A percentile compares a stretch with the other conserved stretches of the same genome.
Conservation (phyloP, 1,140 invertebrate species). For the Venustaconcha ellipsiformis region DNA sequence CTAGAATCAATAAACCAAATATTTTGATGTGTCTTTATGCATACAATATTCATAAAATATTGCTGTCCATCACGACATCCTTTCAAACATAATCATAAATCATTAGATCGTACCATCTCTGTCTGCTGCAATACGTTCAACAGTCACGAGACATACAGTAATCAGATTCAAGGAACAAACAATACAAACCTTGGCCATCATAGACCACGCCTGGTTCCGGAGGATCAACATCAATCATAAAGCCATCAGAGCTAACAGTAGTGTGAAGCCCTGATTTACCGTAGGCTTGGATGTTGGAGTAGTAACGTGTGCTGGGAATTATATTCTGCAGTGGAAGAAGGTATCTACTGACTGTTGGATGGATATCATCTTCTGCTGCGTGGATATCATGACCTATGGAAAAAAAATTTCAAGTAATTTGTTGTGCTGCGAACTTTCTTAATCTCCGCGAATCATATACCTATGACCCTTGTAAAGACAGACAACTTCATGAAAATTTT, state of each 20-base stretch:
- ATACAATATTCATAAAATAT: not conserved
- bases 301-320: slow-evolving; percentile 19
- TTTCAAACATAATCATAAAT: not conserved
- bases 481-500: too few relatives aligned
- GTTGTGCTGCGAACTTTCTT: not conserved
- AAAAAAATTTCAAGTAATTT: not conserved
- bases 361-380: not conserved
- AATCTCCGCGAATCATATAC: too few relatives aligned
- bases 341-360: not conserved
- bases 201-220: slow-evolving; percentile 26
- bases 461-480: not conserved
- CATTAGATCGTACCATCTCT: not conserved
- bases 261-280: slow-evolving; percentile 25
- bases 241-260: slow-evolving; percentile 30
- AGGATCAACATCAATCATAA: slow-evolving; percentile 24
- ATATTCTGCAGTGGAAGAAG: slow-evolving; percentile 8
- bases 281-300: slow-evolving; percentile 22
- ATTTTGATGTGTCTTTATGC: not conserved
- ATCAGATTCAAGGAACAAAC: too few relatives aligned
- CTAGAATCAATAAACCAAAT: not conserved
- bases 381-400: slow-evolving; percentile 27
- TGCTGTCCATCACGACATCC: not conserved
- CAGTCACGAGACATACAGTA: not conserved
- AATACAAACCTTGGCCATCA: slow-evolving; percentile 28
- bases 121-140: not conserved